Evolutionary conservation across 2,797 vertebrate genomes (phyloP).

Genomic region (Coranthus polyacanthus): DNA sequence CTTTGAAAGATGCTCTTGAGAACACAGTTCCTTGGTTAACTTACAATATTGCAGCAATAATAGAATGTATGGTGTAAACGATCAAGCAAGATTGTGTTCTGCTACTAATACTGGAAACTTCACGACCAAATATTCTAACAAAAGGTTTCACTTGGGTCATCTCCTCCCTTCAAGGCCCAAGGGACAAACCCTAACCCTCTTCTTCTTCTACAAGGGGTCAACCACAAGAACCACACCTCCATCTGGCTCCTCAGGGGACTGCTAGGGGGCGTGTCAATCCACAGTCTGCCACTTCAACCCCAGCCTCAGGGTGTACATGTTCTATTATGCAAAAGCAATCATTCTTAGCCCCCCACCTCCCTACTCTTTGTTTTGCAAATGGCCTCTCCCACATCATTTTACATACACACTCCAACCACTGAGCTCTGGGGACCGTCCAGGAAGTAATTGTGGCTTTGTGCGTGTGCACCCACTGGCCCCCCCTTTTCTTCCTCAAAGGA

Average conservation of each 20-base stretch:
- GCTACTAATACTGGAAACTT: too few species aligned
- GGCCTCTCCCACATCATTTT: conserved; percentile 81
- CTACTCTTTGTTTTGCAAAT: conserved; percentile 82
- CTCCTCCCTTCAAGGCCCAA: conserved; percentile 36
- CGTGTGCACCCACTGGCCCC: conserved; percentile 46
- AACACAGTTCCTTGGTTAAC: not conserved
- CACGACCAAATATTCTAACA: conserved; percentile 14
- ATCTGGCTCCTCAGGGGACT: conserved; percentile 63
- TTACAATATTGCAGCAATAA: not conserved
- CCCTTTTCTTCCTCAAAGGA: conserved; percentile 62
- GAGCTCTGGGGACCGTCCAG: conserved; percentile 77
- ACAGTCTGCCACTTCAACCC: conserved; percentile 64
- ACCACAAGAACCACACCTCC: conserved; percentile 64
- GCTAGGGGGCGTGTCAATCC: conserved; percentile 53
- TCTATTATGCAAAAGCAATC: conserved; percentile 77
- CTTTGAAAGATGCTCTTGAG: not conserved
- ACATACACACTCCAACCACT: conserved; percentile 79
- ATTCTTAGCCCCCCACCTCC: conserved; percentile 47
- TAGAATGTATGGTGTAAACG: too few species aligned
- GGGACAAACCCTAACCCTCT: conserved; percentile 47
- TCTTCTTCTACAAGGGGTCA: conserved; percentile 44
- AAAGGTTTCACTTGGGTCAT: conserved; percentile 3
- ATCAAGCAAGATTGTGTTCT: too few species aligned
- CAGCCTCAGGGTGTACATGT: conserved; percentile 72
- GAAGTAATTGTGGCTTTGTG: conserved; percentile 82